Base-by-base conservation (phyloP, 2,113 vertebrate species). In the cattle (Bos taurus) region DNA sequence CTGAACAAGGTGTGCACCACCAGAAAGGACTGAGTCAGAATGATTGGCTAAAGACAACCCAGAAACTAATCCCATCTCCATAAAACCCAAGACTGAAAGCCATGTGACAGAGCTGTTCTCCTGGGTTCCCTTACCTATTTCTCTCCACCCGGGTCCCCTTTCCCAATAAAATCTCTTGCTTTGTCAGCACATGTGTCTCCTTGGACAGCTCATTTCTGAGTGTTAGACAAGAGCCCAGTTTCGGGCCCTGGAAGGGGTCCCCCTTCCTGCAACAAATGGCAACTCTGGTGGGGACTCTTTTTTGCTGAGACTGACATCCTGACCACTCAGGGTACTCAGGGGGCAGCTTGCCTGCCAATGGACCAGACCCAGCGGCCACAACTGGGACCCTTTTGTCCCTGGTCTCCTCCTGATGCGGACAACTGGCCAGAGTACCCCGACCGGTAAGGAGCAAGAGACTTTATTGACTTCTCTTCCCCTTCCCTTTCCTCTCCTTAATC, bases 401-500 rank as follows among this genome's bases (percentile, higher is more conserved):
- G 33, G 64, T n/a, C 64, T n/a, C 33, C 4, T 67, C 64, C 16
- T 19, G 8, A 67, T 0, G 2, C 0, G 1, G 64, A 36, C 33
- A n/a, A n/a, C 33, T 67, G 33, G 33, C 64, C 33, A 67, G 64
- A 10, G 16, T 67, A 8, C 16, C 33, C 8, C 0, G 0, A n/a
- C 7, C 0, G 0, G 16, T n/a, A 19, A 67, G 33, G 33, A 67
- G n/a, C 4, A n/a, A n/a, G 64, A 67, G 64, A 19, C 33, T 67
- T n/a, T 19, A 67, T 19, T 67, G 16, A n/a, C 16, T 7, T n/a
- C 33, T 67, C 33, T n/a, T 46, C 62, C 62, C 62, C 15, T n/a
- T n/a, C 33, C 33, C 6, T 16, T 67, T 67, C 64, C 8, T 67
- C 4, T 67, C 16, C 64, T 67, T 67, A 67, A 2, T 16, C 16